Conservation (phyloP, 64 coral and sea anemone genomes). For the Stylophora pistillata region DNA sequence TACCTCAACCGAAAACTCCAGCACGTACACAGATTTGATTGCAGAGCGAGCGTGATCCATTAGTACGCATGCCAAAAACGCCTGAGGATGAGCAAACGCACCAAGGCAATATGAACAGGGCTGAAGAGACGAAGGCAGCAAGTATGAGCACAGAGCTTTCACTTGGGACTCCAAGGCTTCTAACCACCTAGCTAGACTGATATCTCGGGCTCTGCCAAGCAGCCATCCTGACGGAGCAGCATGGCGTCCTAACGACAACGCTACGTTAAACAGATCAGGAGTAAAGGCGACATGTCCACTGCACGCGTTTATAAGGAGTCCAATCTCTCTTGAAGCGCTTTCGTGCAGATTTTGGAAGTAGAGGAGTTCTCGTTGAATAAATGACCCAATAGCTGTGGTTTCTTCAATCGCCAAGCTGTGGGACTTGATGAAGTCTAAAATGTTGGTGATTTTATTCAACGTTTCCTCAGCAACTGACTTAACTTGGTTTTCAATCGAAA, state of each 20-base stretch:
- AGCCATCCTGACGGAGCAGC: conserved; percentile 19
- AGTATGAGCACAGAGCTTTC: background rate
- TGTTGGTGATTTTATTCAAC: background rate
- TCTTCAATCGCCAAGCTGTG: background rate
- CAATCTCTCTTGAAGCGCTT: background rate
- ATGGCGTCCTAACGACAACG: background rate
- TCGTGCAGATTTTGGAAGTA: conserved; percentile 4
- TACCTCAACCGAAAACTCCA: conserved; percentile 45
- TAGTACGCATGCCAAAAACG: conserved; percentile 46
- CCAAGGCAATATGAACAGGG: conserved; percentile 28
- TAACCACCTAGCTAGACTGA: background rate
- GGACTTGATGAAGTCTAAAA: conserved; percentile 1
- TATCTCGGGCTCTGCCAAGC: background rate
- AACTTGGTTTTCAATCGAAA: conserved; percentile 13
- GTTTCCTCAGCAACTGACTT: conserved; percentile 8
- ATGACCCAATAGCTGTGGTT: conserved; percentile 4
- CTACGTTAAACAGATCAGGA: conserved; percentile 20
- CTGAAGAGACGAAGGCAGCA: background rate
- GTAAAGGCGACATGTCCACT: conserved; percentile 24
- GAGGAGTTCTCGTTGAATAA: conserved; percentile 29
- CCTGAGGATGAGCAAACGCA: conserved; percentile 40
- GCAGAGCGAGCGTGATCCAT: conserved; percentile 29
- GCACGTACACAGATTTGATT: conserved; percentile 31
- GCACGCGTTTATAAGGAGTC: conserved; percentile 8
- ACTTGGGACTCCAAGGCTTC: background rate